Evolutionary conservation across 2,797 vertebrate genomes (phyloP).

Genomic region (Bucorvus abyssinicus): DNA sequence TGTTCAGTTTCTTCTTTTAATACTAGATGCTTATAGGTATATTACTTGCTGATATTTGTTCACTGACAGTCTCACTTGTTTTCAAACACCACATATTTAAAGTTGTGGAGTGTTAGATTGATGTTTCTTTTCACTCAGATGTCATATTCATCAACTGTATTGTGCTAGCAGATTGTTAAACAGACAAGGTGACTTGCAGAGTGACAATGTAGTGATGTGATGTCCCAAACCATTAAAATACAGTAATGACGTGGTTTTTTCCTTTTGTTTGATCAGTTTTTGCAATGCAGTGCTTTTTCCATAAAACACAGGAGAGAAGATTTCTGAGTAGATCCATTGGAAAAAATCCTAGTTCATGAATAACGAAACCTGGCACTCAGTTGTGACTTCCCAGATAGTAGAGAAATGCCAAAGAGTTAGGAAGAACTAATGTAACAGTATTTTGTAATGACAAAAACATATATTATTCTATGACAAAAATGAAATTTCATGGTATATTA

Average conservation of each 20-base stretch:
- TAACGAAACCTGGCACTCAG: not conserved
- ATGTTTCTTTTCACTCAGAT: constrained; percentile 66
- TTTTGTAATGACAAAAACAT: not conserved
- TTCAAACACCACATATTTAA: constrained; percentile 55
- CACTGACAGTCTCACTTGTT: constrained; percentile 58
- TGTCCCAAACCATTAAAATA: constrained; percentile 63
- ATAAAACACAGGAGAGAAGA: not conserved
- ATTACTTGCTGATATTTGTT: constrained; percentile 62
- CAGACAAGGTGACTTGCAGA: constrained; percentile 65
- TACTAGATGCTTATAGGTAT: constrained; percentile 27
- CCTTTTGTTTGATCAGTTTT: constrained; percentile 1
- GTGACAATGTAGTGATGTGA: constrained; percentile 55
- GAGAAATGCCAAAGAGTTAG: not conserved
- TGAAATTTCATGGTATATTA: not conserved
- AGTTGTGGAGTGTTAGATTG: constrained; percentile 47
- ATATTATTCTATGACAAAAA: not conserved
- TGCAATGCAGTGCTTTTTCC: not conserved
- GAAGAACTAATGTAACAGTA: not conserved
- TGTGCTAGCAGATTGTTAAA: constrained; percentile 64
- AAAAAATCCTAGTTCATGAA: not conserved
- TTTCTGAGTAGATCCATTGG: not conserved
- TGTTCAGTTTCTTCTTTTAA: constrained; percentile 37
- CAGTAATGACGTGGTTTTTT: not conserved
- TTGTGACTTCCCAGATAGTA: not conserved
- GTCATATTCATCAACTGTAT: constrained; percentile 62